phyloP scores from a whole-genome alignment of 2,888 invertebrate species.

The Lamellibrachia columna region DNA sequence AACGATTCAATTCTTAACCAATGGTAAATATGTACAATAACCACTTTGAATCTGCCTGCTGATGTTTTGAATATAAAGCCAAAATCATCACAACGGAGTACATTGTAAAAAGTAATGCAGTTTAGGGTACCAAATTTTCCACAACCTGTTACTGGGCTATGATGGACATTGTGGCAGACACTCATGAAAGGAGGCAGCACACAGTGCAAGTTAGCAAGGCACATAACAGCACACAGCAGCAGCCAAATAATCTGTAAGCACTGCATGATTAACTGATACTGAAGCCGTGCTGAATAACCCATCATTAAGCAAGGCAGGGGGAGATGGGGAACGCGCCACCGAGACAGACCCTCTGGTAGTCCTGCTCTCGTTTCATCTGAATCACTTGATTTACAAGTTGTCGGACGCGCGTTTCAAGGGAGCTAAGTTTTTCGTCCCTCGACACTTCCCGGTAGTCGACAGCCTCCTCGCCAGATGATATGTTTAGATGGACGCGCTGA shows the following conservation, averaged over 20 bases:
- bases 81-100: not conserved
- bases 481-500: slow-evolving; percentile 91
- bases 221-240: not conserved
- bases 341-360: slow-evolving; percentile 77
- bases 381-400: slow-evolving; percentile 97
- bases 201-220: not conserved
- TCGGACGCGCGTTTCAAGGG: slow-evolving; percentile 91
- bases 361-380: slow-evolving; percentile 99
- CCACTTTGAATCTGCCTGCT: not conserved
- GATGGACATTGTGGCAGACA: too few species aligned
- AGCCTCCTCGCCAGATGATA: slow-evolving; percentile 98
- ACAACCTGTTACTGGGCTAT: not conserved
- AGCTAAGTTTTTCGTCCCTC: slow-evolving; percentile 92
- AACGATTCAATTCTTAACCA: not conserved
- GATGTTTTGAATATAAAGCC: not conserved
- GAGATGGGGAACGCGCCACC: not conserved
- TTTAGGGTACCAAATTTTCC: not conserved
- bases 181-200: not conserved
- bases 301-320: not conserved
- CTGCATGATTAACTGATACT: not conserved
- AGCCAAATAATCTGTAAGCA: not conserved
- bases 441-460: slow-evolving; percentile 97
- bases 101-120: not conserved
- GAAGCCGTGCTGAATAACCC: slow-evolving; percentile 10
- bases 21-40: not conserved